A percentile compares a stretch with the other conserved stretches of the same genome.
These are phyloP conservation scores for Drosophila algonquin DNA, from an alignment of 2,888 invertebrate genomes.

Conservation along the genomic window DNA sequence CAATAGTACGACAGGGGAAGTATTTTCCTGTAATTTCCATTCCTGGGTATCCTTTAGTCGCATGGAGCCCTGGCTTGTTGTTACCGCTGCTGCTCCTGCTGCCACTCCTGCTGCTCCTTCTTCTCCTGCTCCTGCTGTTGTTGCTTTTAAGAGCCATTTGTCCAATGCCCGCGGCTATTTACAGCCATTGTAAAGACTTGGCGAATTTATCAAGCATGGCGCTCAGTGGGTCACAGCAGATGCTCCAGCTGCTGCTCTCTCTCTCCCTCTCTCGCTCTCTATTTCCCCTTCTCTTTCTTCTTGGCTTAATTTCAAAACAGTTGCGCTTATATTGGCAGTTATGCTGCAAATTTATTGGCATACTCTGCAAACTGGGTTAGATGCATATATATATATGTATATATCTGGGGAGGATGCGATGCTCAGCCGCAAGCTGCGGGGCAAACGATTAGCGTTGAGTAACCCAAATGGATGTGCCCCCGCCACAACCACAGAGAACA, in stretches of 20 bases:
- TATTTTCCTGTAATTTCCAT: too few relatives aligned
- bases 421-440: conserved; percentile 32
- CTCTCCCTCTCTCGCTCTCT: background rate
- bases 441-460: conserved; percentile 50
- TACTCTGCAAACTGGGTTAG: conserved; percentile 51
- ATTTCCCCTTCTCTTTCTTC: conserved; percentile 3
- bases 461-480: conserved; percentile 38
- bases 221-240: conserved; percentile 49
- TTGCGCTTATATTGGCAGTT: conserved; percentile 55
- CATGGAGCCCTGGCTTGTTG: background rate
- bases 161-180: conserved; percentile 55
- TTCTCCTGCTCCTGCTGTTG: conserved; percentile 19
- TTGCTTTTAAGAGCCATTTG: conserved; percentile 57
- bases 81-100: background rate
- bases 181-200: conserved; percentile 54
- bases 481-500: conserved; percentile 6
- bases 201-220: conserved; percentile 53
- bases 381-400: conserved; percentile 28
- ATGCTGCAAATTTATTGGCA: conserved; percentile 49
- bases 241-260: conserved; percentile 31
- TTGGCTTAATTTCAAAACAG: conserved; percentile 54
- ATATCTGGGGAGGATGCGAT: conserved; percentile 19
- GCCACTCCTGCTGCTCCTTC: conserved; percentile 2
- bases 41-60: background rate
- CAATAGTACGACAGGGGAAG: too few relatives aligned